Base-by-base conservation (phyloP, 2,113 vertebrate genomes). In the Microcebus ravelobensis region DNA sequence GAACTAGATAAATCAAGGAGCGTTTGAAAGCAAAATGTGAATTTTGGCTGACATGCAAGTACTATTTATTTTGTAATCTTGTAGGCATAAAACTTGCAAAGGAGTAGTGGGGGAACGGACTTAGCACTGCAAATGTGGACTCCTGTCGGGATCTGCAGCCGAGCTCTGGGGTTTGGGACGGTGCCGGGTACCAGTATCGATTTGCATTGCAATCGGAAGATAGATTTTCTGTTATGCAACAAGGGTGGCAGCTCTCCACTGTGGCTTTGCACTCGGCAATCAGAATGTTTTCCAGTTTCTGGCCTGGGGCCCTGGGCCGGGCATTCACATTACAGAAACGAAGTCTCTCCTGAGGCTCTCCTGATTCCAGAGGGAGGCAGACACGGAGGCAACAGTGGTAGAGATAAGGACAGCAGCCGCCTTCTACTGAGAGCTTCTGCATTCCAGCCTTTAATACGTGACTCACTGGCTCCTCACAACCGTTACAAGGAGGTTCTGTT, bases 101-200 rank as follows among this genome's bases (percentile, higher is more conserved):
- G 80, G 21, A 95, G 59, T 31, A 71, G 80, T 57, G 80, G 82
- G 52, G 61, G 2, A 11, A 18, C 68, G 94, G 97, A 96, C 94
- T 98, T 97, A 98, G 89, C 96, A 80, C 1, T 92, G 90, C 36
- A 39, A 97, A 97, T 98, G 85, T 0, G 42, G 82, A 73, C 94
- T 97, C 0, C 83, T 50, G 36, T 93, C 90, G 97, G 98, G 96
- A 97, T 97, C 97, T 98, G 96, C 96, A 96, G 93, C 95, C 96
- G 92, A 76, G 84, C 76, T 97, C 96, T 76, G 70, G 81, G 84
- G 85, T 93, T 96, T 92, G 84, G 90, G 39, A 68, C 77, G 81
- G 95, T 71, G 88, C 84, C 95, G 8, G 77, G 76, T 79, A 68
- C 86, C 79, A n/a, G 68, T 63, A 94, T 1, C 5, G 91, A 88